phyloP scores from a whole-genome alignment of 2,797 vertebrate species.

The Gobio occitaniae region DNA sequence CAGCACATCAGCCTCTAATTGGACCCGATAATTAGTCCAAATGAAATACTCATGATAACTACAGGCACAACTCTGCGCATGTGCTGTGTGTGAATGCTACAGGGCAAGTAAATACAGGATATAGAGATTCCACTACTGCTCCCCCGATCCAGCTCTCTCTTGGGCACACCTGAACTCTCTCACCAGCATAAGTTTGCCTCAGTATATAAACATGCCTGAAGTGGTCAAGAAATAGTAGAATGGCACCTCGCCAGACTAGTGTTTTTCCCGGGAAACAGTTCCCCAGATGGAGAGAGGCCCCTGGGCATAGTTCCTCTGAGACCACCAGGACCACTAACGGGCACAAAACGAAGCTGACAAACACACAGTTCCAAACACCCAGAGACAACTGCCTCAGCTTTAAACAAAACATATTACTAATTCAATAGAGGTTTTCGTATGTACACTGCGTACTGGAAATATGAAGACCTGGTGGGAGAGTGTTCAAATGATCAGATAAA shows the following conservation, averaged over 20 bases:
- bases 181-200: conserved; percentile 62
- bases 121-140: conserved; percentile 1
- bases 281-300: conserved; percentile 72
- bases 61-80: conserved; percentile 47
- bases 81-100: conserved; percentile 48
- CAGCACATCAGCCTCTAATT: conserved; percentile 51
- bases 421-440: conserved; percentile 68
- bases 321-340: conserved; percentile 70
- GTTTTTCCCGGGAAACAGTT: conserved; percentile 59
- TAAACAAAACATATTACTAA: conserved; percentile 73
- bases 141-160: conserved; percentile 26
- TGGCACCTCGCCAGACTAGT: conserved; percentile 18
- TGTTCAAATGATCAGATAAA: conserved; percentile 56
- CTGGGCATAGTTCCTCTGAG: conserved; percentile 68
- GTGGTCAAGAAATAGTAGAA: conserved; percentile 70
- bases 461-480: conserved; percentile 70
- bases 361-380: conserved; percentile 60
- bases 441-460: conserved; percentile 66
- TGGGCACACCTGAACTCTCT: conserved; percentile 39
- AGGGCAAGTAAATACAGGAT: conserved; percentile 51
- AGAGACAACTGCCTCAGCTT: conserved; percentile 55
- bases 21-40: conserved; percentile 54
- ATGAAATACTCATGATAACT: conserved; percentile 42
- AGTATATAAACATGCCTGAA: conserved; percentile 78
- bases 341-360: conserved; percentile 74